Evolutionary conservation across 53 echinoderm and acorn worm genomes (phyloP), one percentile per base, ranked within the genome.

Genomic region (Pentamera pediparva): DNA sequence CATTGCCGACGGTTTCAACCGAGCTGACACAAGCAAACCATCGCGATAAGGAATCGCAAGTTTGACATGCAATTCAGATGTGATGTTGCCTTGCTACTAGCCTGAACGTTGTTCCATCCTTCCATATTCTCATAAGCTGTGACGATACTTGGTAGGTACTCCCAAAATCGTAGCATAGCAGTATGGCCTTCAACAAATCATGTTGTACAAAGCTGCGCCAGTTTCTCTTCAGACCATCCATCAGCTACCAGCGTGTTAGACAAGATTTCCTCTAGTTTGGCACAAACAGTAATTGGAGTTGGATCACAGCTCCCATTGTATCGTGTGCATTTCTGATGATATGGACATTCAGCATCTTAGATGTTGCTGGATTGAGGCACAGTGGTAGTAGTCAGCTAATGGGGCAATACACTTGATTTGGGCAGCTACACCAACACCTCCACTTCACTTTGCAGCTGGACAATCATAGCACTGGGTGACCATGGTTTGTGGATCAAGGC

Each of bases 161-260:
- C 59, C 59, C 59, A 59, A 59, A 59, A 59, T 59, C 59, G 59
- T 59, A 59, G 27, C 59, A 22, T 31, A 27, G 24, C 27, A 59
- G 59, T 19, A 17, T 59, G 27, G 27, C 59, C 6, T 21, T 59
- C 59, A 59, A 59, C 30, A 59, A 59, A 19, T 59, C 59, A 31
- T 59, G 59, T 59, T 59, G 59, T 59, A 59, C 59, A 59, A 25
- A 59, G 27, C 59, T 59, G 25, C 27, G 59, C 59, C 27, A 59
- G 59, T 59, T 59, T 59, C 59, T 31, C 59, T 59, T 59, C 30
- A 59, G 59, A 59, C 59, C 27, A 31, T 17, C 27, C 27, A 59
- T 59, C 59, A 59, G 59, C 59, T 59, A 27, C 30, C 59, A 59
- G 59, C 59, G 30, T 59, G 27, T 59, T 59, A 13, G 59, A 59